Conservation (phyloP, 2,888 invertebrate genomes). For the Ornithoptera alexandrae region DNA sequence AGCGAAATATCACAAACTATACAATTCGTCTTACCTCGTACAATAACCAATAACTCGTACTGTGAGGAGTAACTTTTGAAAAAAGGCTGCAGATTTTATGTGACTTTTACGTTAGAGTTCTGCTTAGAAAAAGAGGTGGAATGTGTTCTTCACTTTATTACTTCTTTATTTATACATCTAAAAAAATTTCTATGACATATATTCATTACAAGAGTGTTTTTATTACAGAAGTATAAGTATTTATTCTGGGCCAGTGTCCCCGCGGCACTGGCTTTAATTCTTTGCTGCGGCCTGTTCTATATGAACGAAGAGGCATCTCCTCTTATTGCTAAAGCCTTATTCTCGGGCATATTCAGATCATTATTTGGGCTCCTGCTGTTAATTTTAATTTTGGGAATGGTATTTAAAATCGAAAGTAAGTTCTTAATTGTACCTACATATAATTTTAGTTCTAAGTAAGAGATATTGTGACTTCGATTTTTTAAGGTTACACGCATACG, state of each 20-base stretch:
- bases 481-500: background rate
- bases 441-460: background rate
- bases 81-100: too few relatives aligned
- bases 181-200: too few relatives aligned
- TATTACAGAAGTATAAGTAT: conserved; percentile 24
- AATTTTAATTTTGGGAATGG: conserved; percentile 19
- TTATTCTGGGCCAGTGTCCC: conserved; percentile 11
- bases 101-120: too few relatives aligned
- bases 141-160: too few relatives aligned
- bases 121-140: too few relatives aligned
- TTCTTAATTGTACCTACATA: background rate
- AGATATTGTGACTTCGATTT: background rate
- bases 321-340: conserved; percentile 8
- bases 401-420: conserved; percentile 18
- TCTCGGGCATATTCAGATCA: background rate
- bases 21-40: too few relatives aligned
- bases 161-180: too few relatives aligned
- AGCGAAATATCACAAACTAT: too few relatives aligned
- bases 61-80: too few relatives aligned
- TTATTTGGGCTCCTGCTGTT: background rate
- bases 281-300: conserved; percentile 5
- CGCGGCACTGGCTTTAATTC: background rate
- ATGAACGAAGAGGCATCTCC: conserved; percentile 4
- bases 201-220: background rate
- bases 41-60: too few relatives aligned